A percentile compares a stretch with the other conserved stretches of the same genome.
phyloP scores from a whole-genome alignment of 2,113 vertebrate species.

The Panthera tigris region DNA sequence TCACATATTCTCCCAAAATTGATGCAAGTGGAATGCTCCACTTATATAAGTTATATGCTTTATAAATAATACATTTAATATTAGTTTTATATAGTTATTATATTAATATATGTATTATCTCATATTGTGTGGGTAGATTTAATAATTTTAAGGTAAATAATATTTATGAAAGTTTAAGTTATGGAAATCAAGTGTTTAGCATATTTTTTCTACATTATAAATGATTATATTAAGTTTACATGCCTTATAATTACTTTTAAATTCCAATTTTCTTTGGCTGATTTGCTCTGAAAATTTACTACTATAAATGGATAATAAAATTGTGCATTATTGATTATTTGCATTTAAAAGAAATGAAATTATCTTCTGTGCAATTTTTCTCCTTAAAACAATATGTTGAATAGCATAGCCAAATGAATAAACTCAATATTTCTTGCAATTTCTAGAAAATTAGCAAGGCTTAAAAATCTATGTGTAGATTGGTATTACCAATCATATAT shows the following conservation, averaged over 20 bases:
- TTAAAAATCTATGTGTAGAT: constrained; percentile 6
- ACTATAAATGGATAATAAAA: constrained; percentile 18
- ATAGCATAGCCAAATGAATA: not conserved
- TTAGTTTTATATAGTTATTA: not conserved
- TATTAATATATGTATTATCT: not conserved
- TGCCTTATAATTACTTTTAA: constrained; percentile 33
- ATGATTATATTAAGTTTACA: not conserved
- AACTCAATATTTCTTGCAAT: constrained; percentile 28
- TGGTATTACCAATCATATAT: not conserved
- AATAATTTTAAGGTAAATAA: not conserved
- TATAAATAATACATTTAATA: not conserved
- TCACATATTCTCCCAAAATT: not conserved
- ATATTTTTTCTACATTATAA: not conserved
- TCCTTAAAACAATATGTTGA: not conserved
- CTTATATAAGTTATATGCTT: not conserved
- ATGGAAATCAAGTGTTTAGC: not conserved
- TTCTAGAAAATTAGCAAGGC: constrained; percentile 42
- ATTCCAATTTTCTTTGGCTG: constrained; percentile 39
- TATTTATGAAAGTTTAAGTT: not conserved
- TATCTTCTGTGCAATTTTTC: constrained; percentile 34
- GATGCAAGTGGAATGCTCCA: not conserved
- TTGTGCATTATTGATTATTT: constrained; percentile 28
- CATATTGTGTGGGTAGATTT: not conserved
- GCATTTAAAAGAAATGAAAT: constrained; percentile 54
- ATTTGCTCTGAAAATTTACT: constrained; percentile 35